Base-by-base conservation (phyloP, 2,113 vertebrate species). In the Tapirus terrestris region DNA sequence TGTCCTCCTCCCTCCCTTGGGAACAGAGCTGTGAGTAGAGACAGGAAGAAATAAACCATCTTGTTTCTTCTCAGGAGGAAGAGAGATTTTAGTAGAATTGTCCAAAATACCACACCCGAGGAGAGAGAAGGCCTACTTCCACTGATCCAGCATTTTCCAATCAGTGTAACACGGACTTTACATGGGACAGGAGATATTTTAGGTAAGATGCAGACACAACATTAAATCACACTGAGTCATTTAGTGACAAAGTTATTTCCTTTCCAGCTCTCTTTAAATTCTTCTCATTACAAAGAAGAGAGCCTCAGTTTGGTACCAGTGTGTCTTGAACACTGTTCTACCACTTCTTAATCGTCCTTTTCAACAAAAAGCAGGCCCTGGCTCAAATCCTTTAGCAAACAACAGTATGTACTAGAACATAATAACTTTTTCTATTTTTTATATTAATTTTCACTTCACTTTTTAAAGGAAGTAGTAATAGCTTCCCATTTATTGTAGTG, bases 391-490 rank as follows among this genome's bases (percentile, higher is more conserved):
- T 58, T 80, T 13, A 43, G 27, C 39, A 56, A 27, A 60, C 25
- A 76, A 58, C 31, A 67, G 25, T 18, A 76, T 70, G 63, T 87
- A 39, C 75, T 84, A 70, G 43, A 70, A 89, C 11, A 3, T 84
- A 94, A 96, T 91, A 61, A 73, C 63, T 60, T 76, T n/a, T 81
- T 65, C 90, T 58, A 20, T 79, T 91, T 76, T 53, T 90, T 91
- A 31, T 70, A 63, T 45, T 79, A 67, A 56, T 25, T 95, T 85
- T 68, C 86, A 61, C 51, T 85, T 89, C 10, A 27, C 45, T 70
- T 67, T 79, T 80, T 84, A 88, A 92, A 93, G 76, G 84, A 87
- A 95, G 60, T 60, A 31, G 89, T 84, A 91, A 91, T 56, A 48
- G 60, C 58, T 91, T 93, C 81, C 23, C 53, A 53, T 88, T 90